Conservation (phyloP, 2,797 vertebrate genomes). For the Macrochelys suwanniensis region DNA sequence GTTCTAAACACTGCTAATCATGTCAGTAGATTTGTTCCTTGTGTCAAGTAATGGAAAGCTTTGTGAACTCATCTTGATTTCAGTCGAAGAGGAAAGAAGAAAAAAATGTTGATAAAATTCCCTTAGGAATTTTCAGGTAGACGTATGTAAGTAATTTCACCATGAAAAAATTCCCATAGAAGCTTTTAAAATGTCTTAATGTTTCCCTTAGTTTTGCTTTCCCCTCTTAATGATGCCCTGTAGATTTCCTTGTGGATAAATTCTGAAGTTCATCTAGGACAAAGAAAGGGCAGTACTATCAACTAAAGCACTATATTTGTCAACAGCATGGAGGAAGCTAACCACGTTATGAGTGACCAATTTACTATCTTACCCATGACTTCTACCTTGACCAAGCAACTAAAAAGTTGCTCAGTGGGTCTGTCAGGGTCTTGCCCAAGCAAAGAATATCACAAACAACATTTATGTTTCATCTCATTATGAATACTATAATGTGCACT, state of each 20-base stretch:
- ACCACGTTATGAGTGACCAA: neutral
- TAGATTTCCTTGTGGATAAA: conserved; percentile 42
- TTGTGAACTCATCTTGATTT: conserved; percentile 62
- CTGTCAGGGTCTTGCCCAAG: neutral
- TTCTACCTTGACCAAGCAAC: neutral
- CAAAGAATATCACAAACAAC: neutral
- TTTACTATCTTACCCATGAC: neutral
- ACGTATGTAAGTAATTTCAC: conserved; percentile 67
- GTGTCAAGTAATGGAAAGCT: conserved; percentile 46
- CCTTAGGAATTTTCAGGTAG: conserved; percentile 32
- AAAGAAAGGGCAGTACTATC: neutral
- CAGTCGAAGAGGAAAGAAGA: conserved; percentile 39
- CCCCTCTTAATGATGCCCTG: neutral
- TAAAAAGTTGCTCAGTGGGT: neutral
- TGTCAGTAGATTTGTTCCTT: conserved; percentile 54
- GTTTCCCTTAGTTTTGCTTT: conserved; percentile 38
- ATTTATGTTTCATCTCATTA: neutral
- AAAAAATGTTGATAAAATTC: conserved; percentile 27
- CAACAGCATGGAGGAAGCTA: neutral
- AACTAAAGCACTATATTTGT: conserved; percentile 8
- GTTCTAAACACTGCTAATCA: conserved; percentile 51
- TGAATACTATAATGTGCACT: neutral
- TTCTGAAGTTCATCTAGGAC: conserved; percentile 4
- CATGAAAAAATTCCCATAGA: conserved; percentile 56
- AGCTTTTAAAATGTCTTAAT: conserved; percentile 54